Conservation (phyloP, 2,113 vertebrate species). For the Taurulus bubalis region DNA sequence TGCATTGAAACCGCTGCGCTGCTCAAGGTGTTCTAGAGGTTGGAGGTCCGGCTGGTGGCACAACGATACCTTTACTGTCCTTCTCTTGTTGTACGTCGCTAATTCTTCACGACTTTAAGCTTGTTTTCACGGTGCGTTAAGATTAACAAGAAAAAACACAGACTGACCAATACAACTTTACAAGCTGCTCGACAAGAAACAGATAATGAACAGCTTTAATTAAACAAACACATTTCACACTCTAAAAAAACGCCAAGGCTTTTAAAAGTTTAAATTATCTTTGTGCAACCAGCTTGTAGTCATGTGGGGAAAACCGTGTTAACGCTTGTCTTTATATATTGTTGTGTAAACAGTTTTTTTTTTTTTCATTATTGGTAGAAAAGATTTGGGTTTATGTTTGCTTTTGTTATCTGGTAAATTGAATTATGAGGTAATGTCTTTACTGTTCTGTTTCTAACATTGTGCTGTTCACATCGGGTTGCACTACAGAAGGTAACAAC, state of each 20-base stretch:
- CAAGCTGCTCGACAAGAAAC: background rate
- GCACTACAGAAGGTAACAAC: background rate
- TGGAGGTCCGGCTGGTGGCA: constrained; percentile 3
- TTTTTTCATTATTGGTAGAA: constrained; percentile 10
- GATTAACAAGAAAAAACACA: background rate
- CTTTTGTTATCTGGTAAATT: background rate
- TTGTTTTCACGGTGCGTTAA: background rate
- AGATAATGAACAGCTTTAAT: background rate
- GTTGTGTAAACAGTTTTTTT: constrained; percentile 11
- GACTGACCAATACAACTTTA: background rate
- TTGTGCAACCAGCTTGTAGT: background rate
- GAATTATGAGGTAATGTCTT: background rate
- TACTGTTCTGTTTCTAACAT: background rate
- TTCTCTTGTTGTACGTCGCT: background rate
- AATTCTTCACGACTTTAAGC: background rate
- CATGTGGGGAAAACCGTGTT: background rate
- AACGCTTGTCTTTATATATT: background rate
- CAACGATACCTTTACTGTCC: background rate
- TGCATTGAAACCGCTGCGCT: constrained; percentile 85
- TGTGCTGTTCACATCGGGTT: background rate
- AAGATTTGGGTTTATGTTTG: background rate
- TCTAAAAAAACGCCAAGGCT: no score
- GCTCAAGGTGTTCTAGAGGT: constrained; percentile 86
- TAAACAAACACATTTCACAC: background rate
- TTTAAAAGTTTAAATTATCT: background rate